phyloP scores from a whole-genome alignment of 2,113 vertebrate species.

The Psettodes erumei region DNA sequence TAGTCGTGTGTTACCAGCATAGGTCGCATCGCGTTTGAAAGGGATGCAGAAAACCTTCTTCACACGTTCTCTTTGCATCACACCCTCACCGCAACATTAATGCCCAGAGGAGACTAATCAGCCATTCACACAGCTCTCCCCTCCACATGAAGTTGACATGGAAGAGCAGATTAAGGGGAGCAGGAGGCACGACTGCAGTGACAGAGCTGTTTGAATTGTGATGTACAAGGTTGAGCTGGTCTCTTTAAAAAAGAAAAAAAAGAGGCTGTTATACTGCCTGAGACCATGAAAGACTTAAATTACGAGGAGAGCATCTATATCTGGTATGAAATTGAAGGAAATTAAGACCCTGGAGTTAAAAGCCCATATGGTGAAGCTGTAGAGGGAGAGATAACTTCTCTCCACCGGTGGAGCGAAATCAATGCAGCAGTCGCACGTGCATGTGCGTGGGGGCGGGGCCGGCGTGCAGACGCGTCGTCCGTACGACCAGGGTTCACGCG shows the following conservation, averaged over 20 bases:
- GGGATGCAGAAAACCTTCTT: too few relatives aligned
- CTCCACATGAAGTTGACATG: constrained; percentile 14
- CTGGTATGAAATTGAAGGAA: constrained; percentile 55
- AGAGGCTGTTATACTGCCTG: constrained; percentile 33
- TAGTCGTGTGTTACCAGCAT: neutral
- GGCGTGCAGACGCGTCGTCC: neutral
- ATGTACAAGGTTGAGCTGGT: constrained; percentile 7
- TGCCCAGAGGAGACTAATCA: constrained; percentile 20
- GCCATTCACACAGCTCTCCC: neutral
- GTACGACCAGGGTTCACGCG: neutral
- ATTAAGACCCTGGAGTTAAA: constrained; percentile 45
- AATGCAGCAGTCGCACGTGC: too few relatives aligned
- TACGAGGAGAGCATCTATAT: constrained; percentile 48
- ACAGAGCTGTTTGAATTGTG: constrained; percentile 26
- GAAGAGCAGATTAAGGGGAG: constrained; percentile 36
- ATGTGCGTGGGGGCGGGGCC: neutral
- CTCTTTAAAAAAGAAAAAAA: constrained; percentile 3
- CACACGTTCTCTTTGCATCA: too few relatives aligned
- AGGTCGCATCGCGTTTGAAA: too few relatives aligned
- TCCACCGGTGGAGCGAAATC: neutral
- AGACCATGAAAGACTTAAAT: constrained; percentile 56
- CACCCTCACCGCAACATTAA: neutral
- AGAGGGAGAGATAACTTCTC: neutral
- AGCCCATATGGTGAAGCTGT: neutral
- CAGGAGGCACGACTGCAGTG: constrained; percentile 15